Evolutionary conservation across 2,888 invertebrate genomes (phyloP), one percentile per base, ranked within the genome.

Genomic region (Volucella inanis): DNA sequence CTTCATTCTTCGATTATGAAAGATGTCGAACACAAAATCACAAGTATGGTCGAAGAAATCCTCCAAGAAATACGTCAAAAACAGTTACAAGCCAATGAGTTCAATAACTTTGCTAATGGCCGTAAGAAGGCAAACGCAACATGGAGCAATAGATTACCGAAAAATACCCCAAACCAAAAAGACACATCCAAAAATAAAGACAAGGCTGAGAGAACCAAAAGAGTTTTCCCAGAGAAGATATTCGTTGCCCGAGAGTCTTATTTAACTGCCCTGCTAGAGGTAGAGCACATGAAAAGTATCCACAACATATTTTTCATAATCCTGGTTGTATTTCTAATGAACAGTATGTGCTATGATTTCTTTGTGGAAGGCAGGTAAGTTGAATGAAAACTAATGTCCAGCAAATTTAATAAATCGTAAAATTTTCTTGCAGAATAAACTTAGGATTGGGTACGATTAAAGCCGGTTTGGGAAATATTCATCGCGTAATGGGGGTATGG

Each of bases 301-400:
- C 97, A 97, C 91, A 96, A 98, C 90, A 95, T 98, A 87, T 97
- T 97, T 91, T 93, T 96, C 59, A 96, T 95, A 15, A 95, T 96
- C 87, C 93, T 98, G 45, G 93, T 97, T 68, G 93, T 97, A 86
- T 94, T 96, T 65, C 92, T 96, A 74, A 95, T 97, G 89, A 96
- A 96, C 8, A 93, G 95, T 18, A 93, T 95, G 11, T 90, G 88
- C 49, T 94, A 94, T 89, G 97, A 97, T 90, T 93, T 96, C 88
- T 92, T 96, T 75, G 94, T 95, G 85, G 94, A 94, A 84, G 96
- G 96, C 91, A 94, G 94, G 97, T 96, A 38, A 76, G 87, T 79
- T 15, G 3, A 57, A 39, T 10, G 31, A 8, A 18, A 49, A 14
- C 10, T 3, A n/a, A 15, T 12, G 49, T n/a, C 87, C 8, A 87